Percentiles rank a stretch among this genome's conserved stretches.
phyloP scores from a whole-genome alignment of 2,797 vertebrate species.

The Gadopsis bispinosus region DNA sequence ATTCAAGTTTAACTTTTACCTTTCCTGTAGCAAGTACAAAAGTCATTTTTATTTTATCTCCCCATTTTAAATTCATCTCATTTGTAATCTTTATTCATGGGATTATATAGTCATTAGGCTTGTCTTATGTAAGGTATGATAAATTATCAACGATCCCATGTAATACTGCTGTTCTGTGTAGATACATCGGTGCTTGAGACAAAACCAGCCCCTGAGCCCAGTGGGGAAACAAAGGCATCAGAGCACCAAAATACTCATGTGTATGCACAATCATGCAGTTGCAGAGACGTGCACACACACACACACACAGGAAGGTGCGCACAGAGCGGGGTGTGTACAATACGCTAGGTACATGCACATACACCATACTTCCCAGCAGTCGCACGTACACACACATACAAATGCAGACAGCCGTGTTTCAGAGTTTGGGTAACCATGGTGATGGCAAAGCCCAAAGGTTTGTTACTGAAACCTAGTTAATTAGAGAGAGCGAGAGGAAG shows the following conservation, averaged over 20 bases:
- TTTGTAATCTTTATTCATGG: constrained; percentile 60
- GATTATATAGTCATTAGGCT: constrained; percentile 55
- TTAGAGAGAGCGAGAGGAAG: constrained; percentile 68
- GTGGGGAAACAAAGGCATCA: constrained; percentile 70
- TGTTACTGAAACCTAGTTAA: constrained; percentile 88
- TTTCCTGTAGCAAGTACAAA: constrained; percentile 25
- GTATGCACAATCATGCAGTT: constrained; percentile 70
- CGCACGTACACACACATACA: constrained; percentile 26
- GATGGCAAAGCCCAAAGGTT: constrained; percentile 86
- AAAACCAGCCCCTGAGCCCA: constrained; percentile 51
- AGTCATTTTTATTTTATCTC: constrained; percentile 30
- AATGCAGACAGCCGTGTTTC: constrained; percentile 66
- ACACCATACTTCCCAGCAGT: too few relatives aligned
- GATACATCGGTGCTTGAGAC: constrained; percentile 56
- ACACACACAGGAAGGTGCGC: constrained; percentile 1
- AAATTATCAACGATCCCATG: constrained; percentile 54
- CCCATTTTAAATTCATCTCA: constrained; percentile 26
- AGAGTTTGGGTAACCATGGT: constrained; percentile 85
- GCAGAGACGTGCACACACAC: constrained; percentile 18
- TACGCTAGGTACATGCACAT: constrained; percentile 7
- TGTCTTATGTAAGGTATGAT: constrained; percentile 52
- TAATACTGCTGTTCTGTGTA: constrained; percentile 40
- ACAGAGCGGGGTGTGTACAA: constrained; percentile 27
- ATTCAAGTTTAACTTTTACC: constrained; percentile 36
- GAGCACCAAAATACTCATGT: constrained; percentile 70